Conservation (phyloP, 2,113 vertebrate genomes). For the Emydura subglobosa region DNA sequence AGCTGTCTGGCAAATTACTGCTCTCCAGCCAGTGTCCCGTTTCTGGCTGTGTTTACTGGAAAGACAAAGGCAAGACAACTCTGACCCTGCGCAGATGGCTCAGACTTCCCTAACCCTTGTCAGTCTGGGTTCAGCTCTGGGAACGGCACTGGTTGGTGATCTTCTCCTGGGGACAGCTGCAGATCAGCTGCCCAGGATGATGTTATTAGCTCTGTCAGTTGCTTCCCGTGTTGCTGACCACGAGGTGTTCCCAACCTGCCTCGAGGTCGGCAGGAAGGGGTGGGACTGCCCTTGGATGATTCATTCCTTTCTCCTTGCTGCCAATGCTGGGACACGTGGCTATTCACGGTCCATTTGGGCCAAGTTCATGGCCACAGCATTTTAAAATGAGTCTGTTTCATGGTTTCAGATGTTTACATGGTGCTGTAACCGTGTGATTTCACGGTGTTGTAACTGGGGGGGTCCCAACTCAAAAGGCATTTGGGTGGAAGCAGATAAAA, state of each 20-base stretch:
- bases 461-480: no score
- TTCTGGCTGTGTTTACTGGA: not conserved
- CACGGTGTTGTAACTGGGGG: no score
- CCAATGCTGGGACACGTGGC: not conserved
- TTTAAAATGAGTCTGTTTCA: no score
- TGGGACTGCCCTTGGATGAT: not conserved
- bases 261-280: not conserved
- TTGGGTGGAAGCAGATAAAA: not conserved
- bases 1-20: not conserved
- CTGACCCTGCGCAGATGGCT: not conserved
- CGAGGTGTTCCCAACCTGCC: not conserved
- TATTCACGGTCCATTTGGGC: no score
- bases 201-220: not conserved
- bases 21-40: not conserved
- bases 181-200: no score
- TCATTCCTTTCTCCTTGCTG: not conserved
- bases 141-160: not conserved
- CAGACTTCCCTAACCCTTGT: not conserved
- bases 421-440: no score
- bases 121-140: not conserved
- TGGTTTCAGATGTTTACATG: no score
- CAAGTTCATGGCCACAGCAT: no score
- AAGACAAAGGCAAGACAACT: not conserved
- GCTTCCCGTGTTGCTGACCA: not conserved
- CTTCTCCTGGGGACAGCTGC: not conserved